These are phyloP conservation scores for Vireo altiloquus DNA, from an alignment of 2,113 vertebrate species.

Conservation along the genomic window DNA sequence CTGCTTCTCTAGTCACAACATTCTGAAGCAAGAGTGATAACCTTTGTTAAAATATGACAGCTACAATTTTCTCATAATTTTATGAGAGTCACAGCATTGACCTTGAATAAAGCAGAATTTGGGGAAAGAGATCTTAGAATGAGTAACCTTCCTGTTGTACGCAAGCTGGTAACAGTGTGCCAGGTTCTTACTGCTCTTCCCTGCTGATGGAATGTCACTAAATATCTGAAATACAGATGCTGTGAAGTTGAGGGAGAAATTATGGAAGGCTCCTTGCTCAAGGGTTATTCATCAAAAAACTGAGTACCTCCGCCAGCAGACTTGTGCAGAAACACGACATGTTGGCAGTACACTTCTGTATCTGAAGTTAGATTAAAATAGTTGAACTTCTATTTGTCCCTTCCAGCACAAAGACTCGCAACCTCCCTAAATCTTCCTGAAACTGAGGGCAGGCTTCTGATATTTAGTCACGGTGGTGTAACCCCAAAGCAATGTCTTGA, in stretches of 20 bases:
- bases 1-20: not conserved
- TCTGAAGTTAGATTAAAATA: not conserved
- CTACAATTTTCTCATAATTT: not conserved
- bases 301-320: not conserved
- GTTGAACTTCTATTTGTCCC: not conserved
- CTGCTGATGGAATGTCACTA: accelerated
- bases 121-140: not conserved
- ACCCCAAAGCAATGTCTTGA: not conserved
- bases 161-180: not conserved
- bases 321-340: not conserved
- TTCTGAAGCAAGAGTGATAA: not conserved
- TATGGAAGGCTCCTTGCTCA: not conserved
- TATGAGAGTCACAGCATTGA: not conserved
- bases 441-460: not conserved
- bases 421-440: not conserved
- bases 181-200: not conserved
- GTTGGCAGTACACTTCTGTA: not conserved
- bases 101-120: not conserved
- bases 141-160: not conserved
- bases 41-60: not conserved
- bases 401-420: not conserved
- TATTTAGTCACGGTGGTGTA: not conserved
- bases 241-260: not conserved
- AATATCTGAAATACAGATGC: not conserved
- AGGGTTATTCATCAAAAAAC: not conserved